Evolutionary conservation across 2,113 vertebrate species (phyloP), one percentile per base, ranked within the genome.

Genomic region (Albula goreensis): DNA sequence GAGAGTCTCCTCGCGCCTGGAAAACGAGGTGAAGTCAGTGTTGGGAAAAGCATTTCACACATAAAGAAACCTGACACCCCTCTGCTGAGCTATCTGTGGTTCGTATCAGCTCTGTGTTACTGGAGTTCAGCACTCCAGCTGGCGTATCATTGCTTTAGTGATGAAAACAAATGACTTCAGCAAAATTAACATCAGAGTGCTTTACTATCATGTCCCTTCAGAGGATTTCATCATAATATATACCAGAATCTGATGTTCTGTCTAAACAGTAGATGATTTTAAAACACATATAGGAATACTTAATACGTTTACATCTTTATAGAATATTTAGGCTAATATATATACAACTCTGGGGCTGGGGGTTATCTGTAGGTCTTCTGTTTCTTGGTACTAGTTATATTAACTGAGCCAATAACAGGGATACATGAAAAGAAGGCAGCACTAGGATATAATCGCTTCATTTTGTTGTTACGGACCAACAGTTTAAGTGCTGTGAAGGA

Each of bases 41-140:
- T 74, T n/a, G 22, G 70, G n/a, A 22, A 31, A 5, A 2, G n/a
- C 9, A n/a, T 31, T 74, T 31, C 70, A 74, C 22, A n/a, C 22
- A 31, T 74, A 74, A 74, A 74, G 70, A 22, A 74, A 74, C 70
- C 70, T 74, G 70, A 74, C 70, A 74, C 70, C 70, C 22, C 70
- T 74, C 4, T 74, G 70, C n/a, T 74, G 70, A 74, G 70, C 70
- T 74, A 74, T 74, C 70, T 74, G 70, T 2, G 70, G 70, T 74
- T 31, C 63, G 22, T 74, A 31, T 2, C n/a, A 10, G 22, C 70
- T 31, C 70, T 10, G 70, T 31, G 70, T 31, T 19, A 74, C n/a
- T 74, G 70, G 17, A 5, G 70, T 74, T 31, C 31, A 31, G 31
- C 70, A 74, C 70, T 74, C 8, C 8, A 31, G 70, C 5, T 31